Evolutionary conservation across 2,113 vertebrate genomes (phyloP), one percentile per base, ranked within the genome.

Genomic region (Nothocercus nigrocapillus): DNA sequence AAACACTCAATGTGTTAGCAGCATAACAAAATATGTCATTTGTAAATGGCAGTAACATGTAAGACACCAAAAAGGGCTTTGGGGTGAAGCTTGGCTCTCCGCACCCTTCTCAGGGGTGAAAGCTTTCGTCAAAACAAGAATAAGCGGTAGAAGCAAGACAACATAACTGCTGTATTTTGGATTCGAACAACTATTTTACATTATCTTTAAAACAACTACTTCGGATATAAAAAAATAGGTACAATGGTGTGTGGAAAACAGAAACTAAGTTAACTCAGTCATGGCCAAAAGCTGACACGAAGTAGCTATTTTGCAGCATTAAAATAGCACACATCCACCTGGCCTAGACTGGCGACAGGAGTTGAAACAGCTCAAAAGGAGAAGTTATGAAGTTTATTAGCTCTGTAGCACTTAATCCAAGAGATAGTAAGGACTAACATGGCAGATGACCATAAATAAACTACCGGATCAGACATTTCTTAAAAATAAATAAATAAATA

Each of bases 361-460:
- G n/a, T 82, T 94, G 85, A 93, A 89, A 66, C 1, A 2, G 49
- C 89, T 94, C 90, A 94, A 80, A 42, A 85, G 49, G 89, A 96
- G 79, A 93, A 95, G 89, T 64, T 10, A 92, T 95, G 83, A 96
- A 49, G 47, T 96, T 96, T 94, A 95, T 79, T 93, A 68, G 44
- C 88, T 86, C 91, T 96, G 85, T 69, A 93, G 88, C 86, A 92
- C 85, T 95, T 94, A 96, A 96, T 94, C 79, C 95, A 77, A 88
- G 76, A 95, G 95, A 91, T 97, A 36, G 36, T 36, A 93, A 92
- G 81, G 63, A 88, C 82, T 95, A 89, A 15, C 20, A 7, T 95
- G 84, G 94, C 73, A 22, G 56, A 96, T 95, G 86, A 94, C 61
- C 27, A 38, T 74, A 95, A 45, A 82, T 95, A 83, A 89, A 94